These are phyloP conservation scores for Phyllostomus hastatus DNA, from an alignment of 2,113 vertebrate species.

Conservation along the genomic window DNA sequence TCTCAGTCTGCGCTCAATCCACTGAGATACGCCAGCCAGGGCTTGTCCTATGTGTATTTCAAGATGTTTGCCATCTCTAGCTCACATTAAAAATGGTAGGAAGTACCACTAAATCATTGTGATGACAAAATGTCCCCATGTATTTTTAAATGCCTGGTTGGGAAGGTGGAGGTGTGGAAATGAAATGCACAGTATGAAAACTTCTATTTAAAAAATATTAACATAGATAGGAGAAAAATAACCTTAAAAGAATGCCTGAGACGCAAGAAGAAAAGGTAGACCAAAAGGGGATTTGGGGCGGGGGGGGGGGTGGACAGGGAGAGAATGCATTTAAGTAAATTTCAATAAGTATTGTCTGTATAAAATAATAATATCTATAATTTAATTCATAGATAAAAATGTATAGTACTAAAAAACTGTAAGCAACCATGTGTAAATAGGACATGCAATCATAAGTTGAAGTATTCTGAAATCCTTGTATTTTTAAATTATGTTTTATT, in stretches of 20 bases:
- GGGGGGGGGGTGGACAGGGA: too few species aligned
- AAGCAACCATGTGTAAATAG: not conserved
- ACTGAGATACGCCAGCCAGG: too few species aligned
- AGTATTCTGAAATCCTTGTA: not conserved
- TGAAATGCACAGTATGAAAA: not conserved
- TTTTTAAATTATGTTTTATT: not conserved
- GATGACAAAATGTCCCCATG: not conserved
- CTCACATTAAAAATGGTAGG: not conserved
- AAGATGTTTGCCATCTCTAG: not conserved
- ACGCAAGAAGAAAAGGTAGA: not conserved
- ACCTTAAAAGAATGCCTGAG: not conserved
- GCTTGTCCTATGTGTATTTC: not conserved
- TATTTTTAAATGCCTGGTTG: not conserved
- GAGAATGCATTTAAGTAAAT: not conserved
- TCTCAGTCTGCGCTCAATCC: too few species aligned
- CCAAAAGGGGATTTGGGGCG: not conserved
- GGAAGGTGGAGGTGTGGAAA: too few species aligned
- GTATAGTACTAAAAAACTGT: not conserved
- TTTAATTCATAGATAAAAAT: not conserved
- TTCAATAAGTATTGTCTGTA: not conserved
- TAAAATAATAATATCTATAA: not conserved
- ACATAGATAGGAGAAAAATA: not conserved
- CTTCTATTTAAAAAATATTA: not conserved
- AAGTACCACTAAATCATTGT: not conserved
- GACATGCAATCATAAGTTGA: not conserved